Base-by-base conservation (phyloP, 2,888 invertebrate species). In the Xestia c-nigrum region DNA sequence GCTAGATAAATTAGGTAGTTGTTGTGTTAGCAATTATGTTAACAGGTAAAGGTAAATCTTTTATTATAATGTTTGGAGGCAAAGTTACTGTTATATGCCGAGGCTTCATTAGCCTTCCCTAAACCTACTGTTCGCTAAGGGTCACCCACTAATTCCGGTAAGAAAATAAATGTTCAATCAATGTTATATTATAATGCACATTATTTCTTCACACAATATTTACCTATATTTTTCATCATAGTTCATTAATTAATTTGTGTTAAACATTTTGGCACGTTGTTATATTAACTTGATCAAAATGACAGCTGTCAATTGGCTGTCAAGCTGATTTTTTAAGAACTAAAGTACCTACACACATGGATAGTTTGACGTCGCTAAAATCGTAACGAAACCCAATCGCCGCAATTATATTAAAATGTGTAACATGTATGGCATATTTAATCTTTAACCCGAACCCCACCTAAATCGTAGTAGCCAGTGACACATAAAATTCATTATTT, bases 1-100 rank as follows among this genome's bases (percentile, higher is more conserved):
- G 80, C 73, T 69, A 59, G 85, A 87, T 87, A 84, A 80, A 85
- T 88, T 87, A 83, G 61, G 63, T 76, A 81, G 74, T 84, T 77
- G 63, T 79, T 87, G 83, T 85, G 68, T 76, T 77, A 81, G 85
- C 80, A 79, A 80, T 82, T 85, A 80, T 81, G 47, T 63, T 77
- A 77, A 80, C 72, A 81, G 78, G 69, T 83, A 68, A 70, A 75
- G 24, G 52, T 63, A 43, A 70, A 73, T 64, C 64, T 63, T 65
- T 50, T 72, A 43, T 68, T 70, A 21, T 43, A 50, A 61, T 66
- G 24, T 31, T 78, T 61, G 46, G 31, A 74, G 46, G 31, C 59
- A 55, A 59, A 74, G 46, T n/a, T 31, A 9, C 50, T 3, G 31
- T 38, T 74, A 24, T 46, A 24, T 19, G 14, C 12, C 2, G 21